Evolutionary conservation across 2,888 invertebrate species (phyloP), one percentile per base, ranked within the genome.

Genomic region (Drepana falcataria): DNA sequence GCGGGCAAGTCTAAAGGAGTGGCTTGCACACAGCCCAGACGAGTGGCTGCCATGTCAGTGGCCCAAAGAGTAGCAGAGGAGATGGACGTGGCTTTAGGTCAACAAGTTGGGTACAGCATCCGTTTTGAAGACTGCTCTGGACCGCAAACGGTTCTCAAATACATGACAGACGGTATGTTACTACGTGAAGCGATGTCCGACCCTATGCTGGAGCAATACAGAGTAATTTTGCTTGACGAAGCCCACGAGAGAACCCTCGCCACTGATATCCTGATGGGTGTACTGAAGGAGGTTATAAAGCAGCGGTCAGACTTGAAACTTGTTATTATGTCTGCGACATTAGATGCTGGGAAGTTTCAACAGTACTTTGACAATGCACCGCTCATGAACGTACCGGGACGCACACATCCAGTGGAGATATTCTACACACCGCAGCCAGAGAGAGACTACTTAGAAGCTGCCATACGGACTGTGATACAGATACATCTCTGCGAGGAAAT

Each of bases 91-190:
- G 95, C 94, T 4, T 85, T 99, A 4, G 96, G 96, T 0, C 90
- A 91, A 59, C 89, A 91, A 63, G 90, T 91, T 0, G 90, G 90
- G 5, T 90, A 89, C 71, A 88, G 98, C 78, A 99, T 99, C 79
- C 96, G 99, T 93, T 99, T 99, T 79, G 99, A 99, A 85, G 99
- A 99, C 88, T 99, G 99, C 78, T 98, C 99, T 2, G 97, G 98
- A 1, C 94, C 96, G 0, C 96, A 96, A 77, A 99, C 99, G 0
- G 93, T 98, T 37, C 92, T 99, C 1, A 99, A 99, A 77, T 99
- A 99, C 82, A 98, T 99, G 98, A 99, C 99, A 9, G 99, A 99
- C 74, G 99, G 99, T 97, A 99, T 99, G 99, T 93, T 99, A 83
- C 91, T 99, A 41, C 92, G 99, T 59, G 99, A 99, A 91, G 99